phyloP scores from a whole-genome alignment of 2,113 vertebrate species.

The Orcinus orca region DNA sequence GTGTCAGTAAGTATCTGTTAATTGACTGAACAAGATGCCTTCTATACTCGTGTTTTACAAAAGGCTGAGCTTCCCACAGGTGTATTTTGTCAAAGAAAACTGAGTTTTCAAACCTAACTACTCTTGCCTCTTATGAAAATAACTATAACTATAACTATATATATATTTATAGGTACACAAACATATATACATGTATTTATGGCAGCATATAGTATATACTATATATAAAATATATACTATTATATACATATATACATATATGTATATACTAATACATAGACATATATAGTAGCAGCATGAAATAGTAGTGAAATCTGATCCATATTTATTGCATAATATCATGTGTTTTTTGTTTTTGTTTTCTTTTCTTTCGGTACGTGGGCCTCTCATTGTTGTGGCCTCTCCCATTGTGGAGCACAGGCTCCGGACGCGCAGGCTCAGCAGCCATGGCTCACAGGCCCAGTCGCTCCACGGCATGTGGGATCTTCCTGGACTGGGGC shows the following conservation, averaged over 20 bases:
- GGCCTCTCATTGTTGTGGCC: no score
- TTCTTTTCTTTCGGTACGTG: no score
- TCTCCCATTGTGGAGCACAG: no score
- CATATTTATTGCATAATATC: neutral
- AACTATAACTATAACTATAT: neutral
- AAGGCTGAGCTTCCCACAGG: neutral
- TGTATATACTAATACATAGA: neutral
- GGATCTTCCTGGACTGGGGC: no score
- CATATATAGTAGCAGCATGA: neutral
- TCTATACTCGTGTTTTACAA: neutral
- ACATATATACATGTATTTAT: no score
- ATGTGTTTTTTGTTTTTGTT: neutral
- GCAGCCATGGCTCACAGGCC: no score
- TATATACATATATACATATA: neutral
- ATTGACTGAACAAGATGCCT: neutral
- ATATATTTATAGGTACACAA: no score
- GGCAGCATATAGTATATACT: neutral
- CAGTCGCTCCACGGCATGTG: fast-evolving
- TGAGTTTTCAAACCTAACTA: neutral
- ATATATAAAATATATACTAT: neutral
- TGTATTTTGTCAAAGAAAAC: neutral
- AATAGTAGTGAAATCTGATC: neutral
- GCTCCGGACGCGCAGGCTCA: no score
- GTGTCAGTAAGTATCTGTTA: neutral
- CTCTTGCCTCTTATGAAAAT: neutral